These are phyloP conservation scores for Hozukius guyotensis DNA, from an alignment of 2,797 vertebrate genomes.

Conservation along the genomic window DNA sequence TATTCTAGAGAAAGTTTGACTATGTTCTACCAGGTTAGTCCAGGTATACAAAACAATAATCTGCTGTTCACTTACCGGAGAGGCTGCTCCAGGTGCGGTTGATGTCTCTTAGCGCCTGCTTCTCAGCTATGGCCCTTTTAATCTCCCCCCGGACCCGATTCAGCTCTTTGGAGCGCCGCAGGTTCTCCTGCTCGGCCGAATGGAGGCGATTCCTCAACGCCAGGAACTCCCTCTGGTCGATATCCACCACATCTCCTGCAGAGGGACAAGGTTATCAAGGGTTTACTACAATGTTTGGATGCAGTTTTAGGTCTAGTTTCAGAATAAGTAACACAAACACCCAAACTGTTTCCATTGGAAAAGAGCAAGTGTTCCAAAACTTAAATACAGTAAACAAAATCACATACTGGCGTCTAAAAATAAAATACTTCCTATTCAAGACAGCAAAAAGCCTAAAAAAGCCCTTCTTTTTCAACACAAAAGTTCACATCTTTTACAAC, in stretches of 20 bases:
- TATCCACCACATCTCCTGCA: conserved; percentile 91
- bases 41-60: background rate
- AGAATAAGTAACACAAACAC: background rate
- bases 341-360: background rate
- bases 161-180: conserved; percentile 88
- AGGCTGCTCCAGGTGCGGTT: conserved; percentile 93
- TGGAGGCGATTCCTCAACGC: conserved; percentile 93
- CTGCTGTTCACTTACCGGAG: conserved; percentile 55
- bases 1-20: no score
- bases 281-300: background rate
- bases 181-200: conserved; percentile 85
- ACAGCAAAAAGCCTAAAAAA: background rate
- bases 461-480: background rate
- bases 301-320: background rate
- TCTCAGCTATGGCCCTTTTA: conserved; percentile 93
- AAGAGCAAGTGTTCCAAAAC: background rate
- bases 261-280: background rate
- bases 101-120: conserved; percentile 91
- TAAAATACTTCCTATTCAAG: background rate
- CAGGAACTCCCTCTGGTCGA: conserved; percentile 96
- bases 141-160: conserved; percentile 97
- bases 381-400: background rate
- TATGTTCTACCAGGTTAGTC: background rate
- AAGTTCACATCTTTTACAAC: background rate
- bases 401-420: background rate